Evolutionary conservation across 2,888 invertebrate genomes (phyloP).

Genomic region (Ophraella communa): DNA sequence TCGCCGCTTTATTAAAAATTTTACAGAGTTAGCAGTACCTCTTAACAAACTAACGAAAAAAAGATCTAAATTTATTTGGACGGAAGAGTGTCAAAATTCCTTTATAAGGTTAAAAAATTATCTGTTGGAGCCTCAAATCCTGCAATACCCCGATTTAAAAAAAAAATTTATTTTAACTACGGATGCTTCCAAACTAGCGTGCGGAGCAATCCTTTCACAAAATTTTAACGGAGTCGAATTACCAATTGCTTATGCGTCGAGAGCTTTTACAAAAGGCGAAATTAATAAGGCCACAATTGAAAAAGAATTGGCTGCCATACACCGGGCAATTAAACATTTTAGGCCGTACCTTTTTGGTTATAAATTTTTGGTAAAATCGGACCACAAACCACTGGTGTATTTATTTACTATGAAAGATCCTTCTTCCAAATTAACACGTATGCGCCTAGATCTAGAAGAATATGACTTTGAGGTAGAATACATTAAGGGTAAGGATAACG

Average conservation of each 20-base stretch:
- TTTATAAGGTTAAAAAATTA: no score
- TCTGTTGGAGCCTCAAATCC: no score
- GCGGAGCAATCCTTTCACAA: no score
- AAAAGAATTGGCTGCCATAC: conserved; percentile 11
- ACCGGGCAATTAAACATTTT: conserved; percentile 13
- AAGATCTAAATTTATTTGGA: no score
- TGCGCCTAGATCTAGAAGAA: conserved; percentile 14
- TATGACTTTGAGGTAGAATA: conserved; percentile 10
- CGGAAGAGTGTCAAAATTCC: no score
- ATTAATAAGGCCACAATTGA: conserved; percentile 13
- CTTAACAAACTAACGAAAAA: no score
- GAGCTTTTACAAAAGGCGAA: conserved; percentile 1
- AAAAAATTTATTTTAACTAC: no score
- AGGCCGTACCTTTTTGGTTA: conserved; percentile 18
- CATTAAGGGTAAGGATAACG: conserved; percentile 10
- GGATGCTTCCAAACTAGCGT: no score
- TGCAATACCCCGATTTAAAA: no score
- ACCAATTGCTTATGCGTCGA: neutral
- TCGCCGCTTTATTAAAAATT: no score
- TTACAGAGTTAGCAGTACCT: no score
- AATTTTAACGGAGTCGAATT: no score
- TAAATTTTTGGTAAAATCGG: conserved; percentile 28
- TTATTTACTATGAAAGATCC: conserved; percentile 10
- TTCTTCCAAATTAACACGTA: neutral
- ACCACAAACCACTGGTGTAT: conserved; percentile 34